Conservation (phyloP, 2,113 vertebrate species). For the Alosa alosa region DNA sequence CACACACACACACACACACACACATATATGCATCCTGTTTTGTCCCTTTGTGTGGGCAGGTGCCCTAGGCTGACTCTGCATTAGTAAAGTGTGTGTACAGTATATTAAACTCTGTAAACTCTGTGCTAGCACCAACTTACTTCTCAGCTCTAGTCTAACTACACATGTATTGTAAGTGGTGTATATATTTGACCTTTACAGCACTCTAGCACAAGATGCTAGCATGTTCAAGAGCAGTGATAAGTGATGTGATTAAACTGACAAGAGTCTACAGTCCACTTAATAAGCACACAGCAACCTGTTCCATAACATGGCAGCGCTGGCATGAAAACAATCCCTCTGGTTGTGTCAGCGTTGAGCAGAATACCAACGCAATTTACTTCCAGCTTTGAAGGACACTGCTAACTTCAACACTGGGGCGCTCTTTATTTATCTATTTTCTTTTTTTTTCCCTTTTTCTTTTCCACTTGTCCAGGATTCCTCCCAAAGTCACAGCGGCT, state of each 20-base stretch:
- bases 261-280: neutral
- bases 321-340: neutral
- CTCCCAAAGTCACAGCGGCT: slow-evolving; percentile 8
- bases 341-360: neutral
- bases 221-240: neutral
- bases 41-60: slow-evolving; percentile 44
- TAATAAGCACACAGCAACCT: neutral
- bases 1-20: slow-evolving; percentile 33
- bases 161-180: neutral
- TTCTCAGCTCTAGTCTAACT: neutral
- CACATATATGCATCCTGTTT: slow-evolving; percentile 32
- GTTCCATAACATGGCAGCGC: neutral
- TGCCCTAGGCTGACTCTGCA: neutral
- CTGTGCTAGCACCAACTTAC: neutral
- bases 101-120: neutral
- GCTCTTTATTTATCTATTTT: neutral
- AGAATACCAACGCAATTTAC: neutral
- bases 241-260: neutral
- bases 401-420: neutral
- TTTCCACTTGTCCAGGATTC: neutral
- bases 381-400: slow-evolving; percentile 5
- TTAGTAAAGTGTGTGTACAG: neutral
- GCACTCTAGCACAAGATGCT: neutral
- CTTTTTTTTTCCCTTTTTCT: neutral
- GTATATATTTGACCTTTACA: neutral